Conservation (phyloP, 2,113 vertebrate genomes). For the Corythaixoides concolor region DNA sequence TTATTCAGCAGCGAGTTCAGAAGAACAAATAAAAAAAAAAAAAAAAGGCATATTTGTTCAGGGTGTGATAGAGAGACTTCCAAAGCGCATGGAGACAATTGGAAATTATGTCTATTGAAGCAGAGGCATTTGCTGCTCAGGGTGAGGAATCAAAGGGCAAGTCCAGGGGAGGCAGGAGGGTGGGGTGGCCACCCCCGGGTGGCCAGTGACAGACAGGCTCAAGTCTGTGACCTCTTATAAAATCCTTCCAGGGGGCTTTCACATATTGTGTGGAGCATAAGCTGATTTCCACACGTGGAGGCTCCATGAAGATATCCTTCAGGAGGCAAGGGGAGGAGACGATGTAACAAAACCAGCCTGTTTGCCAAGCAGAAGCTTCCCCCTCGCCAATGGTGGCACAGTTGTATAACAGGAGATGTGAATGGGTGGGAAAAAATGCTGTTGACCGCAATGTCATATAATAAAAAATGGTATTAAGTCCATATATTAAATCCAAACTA, state of each 20-base stretch:
- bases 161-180: not conserved
- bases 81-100: conserved; percentile 53
- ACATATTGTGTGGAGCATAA: not conserved
- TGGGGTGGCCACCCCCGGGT: not conserved
- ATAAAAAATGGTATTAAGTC: not conserved
- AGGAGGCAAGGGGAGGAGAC: not conserved
- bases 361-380: not conserved
- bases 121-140: not conserved
- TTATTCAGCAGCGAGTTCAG: conserved; percentile 46
- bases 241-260: conserved; percentile 21
- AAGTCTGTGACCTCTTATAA: conserved; percentile 10
- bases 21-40: conserved; percentile 47
- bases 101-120: conserved; percentile 53
- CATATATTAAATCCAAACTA: not conserved
- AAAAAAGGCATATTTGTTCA: conserved; percentile 54
- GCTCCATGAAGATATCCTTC: conserved; percentile 16
- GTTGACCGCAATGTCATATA: not conserved
- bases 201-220: conserved; percentile 5
- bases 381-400: not conserved
- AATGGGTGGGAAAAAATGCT: not conserved
- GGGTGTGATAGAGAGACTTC: conserved; percentile 52
- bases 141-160: conserved; percentile 43
- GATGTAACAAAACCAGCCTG: not conserved
- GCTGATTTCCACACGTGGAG: conserved; percentile 15
- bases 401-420: not conserved